phyloP scores from a whole-genome alignment of 1,140 invertebrate species.

The Brachionus koreanus region DNA sequence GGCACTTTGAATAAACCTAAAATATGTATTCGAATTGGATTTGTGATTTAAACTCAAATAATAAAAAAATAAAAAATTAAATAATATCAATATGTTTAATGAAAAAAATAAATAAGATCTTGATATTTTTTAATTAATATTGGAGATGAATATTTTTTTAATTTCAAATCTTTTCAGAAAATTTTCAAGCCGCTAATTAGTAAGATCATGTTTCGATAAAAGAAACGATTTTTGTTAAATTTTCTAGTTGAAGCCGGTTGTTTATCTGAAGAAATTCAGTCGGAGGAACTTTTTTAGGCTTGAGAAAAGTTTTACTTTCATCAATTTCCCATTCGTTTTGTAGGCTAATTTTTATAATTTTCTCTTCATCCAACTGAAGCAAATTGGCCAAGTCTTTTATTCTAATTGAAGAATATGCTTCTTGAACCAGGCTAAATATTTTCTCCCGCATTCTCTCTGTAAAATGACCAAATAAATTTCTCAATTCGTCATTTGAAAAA shows the following conservation, averaged over 20 bases:
- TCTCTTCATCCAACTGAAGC: neutral
- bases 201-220: slow-evolving; percentile 2
- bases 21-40: too few species aligned
- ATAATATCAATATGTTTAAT: too few species aligned
- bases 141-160: too few species aligned
- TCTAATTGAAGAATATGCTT: neutral
- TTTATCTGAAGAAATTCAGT: neutral
- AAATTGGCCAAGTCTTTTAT: neutral
- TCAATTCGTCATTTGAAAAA: neutral
- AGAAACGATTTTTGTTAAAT: slow-evolving; percentile 9
- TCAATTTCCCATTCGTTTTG: neutral
- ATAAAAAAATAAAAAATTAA: too few species aligned
- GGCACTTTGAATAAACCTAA: too few species aligned
- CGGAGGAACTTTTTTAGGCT: neutral
- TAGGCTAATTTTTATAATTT: neutral
- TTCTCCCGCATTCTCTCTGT: slow-evolving; percentile 8
- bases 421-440: neutral
- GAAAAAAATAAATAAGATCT: too few species aligned
- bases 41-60: too few species aligned
- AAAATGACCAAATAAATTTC: neutral
- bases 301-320: neutral
- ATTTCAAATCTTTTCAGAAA: too few species aligned
- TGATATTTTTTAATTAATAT: too few species aligned
- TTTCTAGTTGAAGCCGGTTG: neutral
- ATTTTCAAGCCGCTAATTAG: too few species aligned